A percentile compares a stretch with the other conserved stretches of the same genome.
Conservation (phyloP, 2,113 vertebrate genomes). For the Toxostoma redivivum region DNA sequence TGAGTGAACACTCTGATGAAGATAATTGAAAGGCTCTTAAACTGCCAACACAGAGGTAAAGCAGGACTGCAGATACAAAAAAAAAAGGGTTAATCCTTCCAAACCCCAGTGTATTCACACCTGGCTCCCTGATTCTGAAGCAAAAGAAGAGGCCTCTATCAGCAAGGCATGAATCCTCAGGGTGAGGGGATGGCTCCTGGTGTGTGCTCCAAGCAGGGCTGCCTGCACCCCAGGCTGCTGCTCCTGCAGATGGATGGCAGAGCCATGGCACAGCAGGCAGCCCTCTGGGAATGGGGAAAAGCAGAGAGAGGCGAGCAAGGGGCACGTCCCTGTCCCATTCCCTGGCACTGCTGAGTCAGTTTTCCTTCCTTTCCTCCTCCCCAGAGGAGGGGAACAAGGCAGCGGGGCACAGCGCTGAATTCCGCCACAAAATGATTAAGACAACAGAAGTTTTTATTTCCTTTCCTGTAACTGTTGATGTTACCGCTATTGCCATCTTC, state of each 20-base stretch:
- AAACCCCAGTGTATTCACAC: background rate
- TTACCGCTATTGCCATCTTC: background rate
- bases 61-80: background rate
- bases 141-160: background rate
- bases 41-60: background rate
- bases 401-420: fast-evolving
- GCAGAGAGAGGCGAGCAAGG: fast-evolving
- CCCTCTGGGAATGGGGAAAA: fast-evolving
- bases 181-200: background rate
- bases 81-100: background rate
- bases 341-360: background rate
- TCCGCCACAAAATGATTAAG: background rate
- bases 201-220: background rate
- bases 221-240: background rate
- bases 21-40: background rate
- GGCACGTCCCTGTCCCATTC: background rate
- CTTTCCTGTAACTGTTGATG: background rate
- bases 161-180: background rate
- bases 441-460: background rate
- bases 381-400: background rate
- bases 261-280: background rate
- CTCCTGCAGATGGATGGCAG: background rate
- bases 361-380: background rate
- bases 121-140: background rate
- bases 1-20: background rate